Conservation (phyloP, 92 coral and sea anemone species). For the Parazoanthus darwini region DNA sequence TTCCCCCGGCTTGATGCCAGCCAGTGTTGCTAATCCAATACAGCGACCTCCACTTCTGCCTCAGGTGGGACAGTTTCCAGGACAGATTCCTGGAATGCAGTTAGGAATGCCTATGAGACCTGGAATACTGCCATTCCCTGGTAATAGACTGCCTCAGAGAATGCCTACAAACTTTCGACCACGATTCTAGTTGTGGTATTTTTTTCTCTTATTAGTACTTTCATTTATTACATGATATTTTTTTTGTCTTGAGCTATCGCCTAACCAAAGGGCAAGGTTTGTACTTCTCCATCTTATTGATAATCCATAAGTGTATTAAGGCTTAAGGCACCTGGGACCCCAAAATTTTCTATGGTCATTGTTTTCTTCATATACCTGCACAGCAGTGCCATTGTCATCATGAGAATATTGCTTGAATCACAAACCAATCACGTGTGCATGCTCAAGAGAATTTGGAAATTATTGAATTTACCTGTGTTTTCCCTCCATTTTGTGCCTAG, state of each 20-base stretch:
- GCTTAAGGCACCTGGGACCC: background rate
- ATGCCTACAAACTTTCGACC: slow-evolving; percentile 48
- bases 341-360: background rate
- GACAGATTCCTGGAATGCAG: slow-evolving; percentile 57
- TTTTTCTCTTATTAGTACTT: background rate
- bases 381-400: too few species aligned
- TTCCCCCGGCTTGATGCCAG: slow-evolving; percentile 32
- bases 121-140: slow-evolving; percentile 59
- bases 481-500: too few species aligned
- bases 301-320: background rate
- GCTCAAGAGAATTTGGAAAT: background rate
- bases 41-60: slow-evolving; percentile 65
- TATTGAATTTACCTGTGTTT: background rate
- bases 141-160: slow-evolving; percentile 45
- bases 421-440: too few species aligned
- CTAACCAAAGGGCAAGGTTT: slow-evolving; percentile 28
- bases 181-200: slow-evolving; percentile 46
- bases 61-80: slow-evolving; percentile 53
- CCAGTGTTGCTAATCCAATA: background rate
- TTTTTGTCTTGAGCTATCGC: background rate
- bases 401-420: background rate
- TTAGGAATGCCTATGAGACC: slow-evolving; percentile 82
- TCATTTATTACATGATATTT: background rate
- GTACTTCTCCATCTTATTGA: slow-evolving; percentile 5
- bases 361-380: background rate